Percentiles rank a stretch among this genome's conserved stretches.
Evolutionary conservation across 2,797 vertebrate species (phyloP).

Genomic region (Dendrocincla fuliginosa): DNA sequence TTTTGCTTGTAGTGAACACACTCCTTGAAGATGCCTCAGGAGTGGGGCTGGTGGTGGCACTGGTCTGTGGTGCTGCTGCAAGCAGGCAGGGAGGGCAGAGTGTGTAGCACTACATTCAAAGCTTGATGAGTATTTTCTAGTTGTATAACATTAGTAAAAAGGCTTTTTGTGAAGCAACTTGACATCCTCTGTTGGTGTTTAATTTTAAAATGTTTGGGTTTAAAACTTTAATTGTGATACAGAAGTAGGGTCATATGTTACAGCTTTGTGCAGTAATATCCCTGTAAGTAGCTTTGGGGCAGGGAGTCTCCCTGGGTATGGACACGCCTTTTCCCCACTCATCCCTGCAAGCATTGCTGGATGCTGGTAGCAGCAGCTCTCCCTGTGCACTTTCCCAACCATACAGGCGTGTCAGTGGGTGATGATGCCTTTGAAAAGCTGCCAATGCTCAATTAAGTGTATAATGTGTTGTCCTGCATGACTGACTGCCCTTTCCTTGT

Average conservation of each 20-base stretch:
- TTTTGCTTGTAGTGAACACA: rapidly evolving
- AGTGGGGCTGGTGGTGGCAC: background rate
- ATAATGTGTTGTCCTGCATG: background rate
- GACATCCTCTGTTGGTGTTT: background rate
- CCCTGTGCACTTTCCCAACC: background rate
- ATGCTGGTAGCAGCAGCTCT: background rate
- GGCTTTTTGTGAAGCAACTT: background rate
- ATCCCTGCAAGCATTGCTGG: rapidly evolving
- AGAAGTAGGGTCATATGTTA: rapidly evolving
- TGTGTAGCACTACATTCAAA: background rate
- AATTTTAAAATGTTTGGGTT: background rate
- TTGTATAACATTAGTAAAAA: background rate
- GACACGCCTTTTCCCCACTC: background rate
- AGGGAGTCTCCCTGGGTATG: background rate
- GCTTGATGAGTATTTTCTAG: background rate
- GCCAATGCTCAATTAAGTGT: slow-evolving; percentile 6
- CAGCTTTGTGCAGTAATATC: background rate
- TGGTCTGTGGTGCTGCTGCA: background rate
- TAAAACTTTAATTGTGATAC: background rate
- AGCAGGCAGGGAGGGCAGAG: background rate
- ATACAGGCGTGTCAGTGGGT: background rate
- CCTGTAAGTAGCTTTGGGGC: background rate
- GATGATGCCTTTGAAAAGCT: background rate
- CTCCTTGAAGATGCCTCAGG: background rate
- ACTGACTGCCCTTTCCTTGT: background rate